These are phyloP conservation scores for Anthrax anthrax DNA, from an alignment of 2,888 invertebrate species.

Conservation along the genomic window DNA sequence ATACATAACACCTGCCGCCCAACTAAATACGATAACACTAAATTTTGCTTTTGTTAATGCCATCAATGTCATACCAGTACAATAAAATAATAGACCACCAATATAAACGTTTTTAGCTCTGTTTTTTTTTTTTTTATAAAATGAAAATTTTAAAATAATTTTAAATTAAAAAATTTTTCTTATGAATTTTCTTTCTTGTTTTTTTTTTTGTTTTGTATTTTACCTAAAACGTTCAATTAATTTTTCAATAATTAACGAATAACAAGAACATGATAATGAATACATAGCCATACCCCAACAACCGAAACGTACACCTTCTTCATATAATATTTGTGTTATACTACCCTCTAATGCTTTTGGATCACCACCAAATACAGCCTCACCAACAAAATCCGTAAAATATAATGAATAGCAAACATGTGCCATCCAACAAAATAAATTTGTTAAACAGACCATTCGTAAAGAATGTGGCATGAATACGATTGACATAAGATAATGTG, in stretches of 20 bases:
- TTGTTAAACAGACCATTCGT: conserved; percentile 76
- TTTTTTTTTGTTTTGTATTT: conserved; percentile 9
- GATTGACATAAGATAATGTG: conserved; percentile 77
- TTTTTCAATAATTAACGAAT: conserved; percentile 76
- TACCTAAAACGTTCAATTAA: conserved; percentile 61
- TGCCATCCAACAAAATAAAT: conserved; percentile 96
- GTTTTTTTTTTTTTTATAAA: not conserved
- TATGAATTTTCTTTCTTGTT: no score
- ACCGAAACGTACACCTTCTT: conserved; percentile 85
- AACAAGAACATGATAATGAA: conserved; percentile 86
- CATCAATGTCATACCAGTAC: conserved; percentile 77
- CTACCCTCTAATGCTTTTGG: conserved; percentile 57
- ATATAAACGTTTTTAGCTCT: conserved; percentile 82
- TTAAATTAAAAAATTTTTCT: no score
- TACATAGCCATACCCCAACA: conserved; percentile 96
- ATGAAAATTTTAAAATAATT: conserved; percentile 10
- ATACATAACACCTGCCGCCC: conserved; percentile 94
- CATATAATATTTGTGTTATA: conserved; percentile 52
- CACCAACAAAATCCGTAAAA: conserved; percentile 78
- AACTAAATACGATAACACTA: conserved; percentile 77
- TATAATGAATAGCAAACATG: conserved; percentile 93
- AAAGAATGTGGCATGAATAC: conserved; percentile 82
- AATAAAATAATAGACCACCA: conserved; percentile 76
- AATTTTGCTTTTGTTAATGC: conserved; percentile 59
- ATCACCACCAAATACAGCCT: conserved; percentile 28